Base-by-base conservation (phyloP, 1,140 invertebrate genomes). In the Dolichoris vasculosae region DNA sequence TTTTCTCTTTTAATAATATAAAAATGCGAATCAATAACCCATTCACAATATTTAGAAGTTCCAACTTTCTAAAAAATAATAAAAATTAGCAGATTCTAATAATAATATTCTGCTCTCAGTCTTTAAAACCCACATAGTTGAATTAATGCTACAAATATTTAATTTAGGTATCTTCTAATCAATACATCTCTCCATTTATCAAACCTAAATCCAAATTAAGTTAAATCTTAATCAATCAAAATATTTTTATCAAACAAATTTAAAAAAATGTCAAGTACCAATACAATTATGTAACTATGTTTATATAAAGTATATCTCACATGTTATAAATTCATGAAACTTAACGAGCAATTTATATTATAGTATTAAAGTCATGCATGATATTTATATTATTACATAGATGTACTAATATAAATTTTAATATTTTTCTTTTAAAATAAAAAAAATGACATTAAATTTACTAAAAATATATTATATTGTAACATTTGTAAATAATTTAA, bases 11-110 rank as follows among this genome's bases (percentile, higher is more conserved):
- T 48, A 4, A 71, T 83, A 82, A 82, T 79, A 73, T 87, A 73
- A 85, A 85, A 87, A 80, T 82, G 85, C 55, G 55, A 87, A 86
- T 55, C 26, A 73, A 64, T 71, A 59, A 82, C 40, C n/a, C 55
- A 63, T 79, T 75, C 55, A 82, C 8, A 78, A 30, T 43, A 30
- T 55, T 73, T 59, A 59, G 13, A 26, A 1, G 26, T 59, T 7
- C 43, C 43, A 20, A 63, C 59, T 51, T 48, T 3, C 43, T 43
- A 77, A 76, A 77, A 76, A 84, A 78, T 43, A 69, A 30, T 73
- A 43, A 55, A 43, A 79, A 79, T 23, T 0, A 77, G 7, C 13
- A 13, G 48, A n/a, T 48, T 8, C 35, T 59, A 82, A 75, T 51
- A 75, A 75, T 71, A 38, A 26, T 55, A 0, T 46, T 40, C 46